Conservation (phyloP, 2,888 invertebrate species). For the Nasonia oneida region DNA sequence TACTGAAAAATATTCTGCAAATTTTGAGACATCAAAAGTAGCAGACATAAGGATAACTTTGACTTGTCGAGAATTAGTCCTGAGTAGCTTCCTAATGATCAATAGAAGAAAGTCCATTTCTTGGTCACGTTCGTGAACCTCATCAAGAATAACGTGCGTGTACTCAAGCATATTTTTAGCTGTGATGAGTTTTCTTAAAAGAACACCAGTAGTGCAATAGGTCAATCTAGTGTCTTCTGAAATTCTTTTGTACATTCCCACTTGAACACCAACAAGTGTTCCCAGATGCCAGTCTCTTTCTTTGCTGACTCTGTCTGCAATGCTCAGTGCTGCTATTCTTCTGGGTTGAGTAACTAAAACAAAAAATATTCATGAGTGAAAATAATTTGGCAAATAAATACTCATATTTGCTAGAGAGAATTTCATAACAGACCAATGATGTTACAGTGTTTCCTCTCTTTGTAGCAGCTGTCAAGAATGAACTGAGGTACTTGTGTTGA, state of each 20-base stretch:
- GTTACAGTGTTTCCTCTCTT: slow-evolving; percentile 86
- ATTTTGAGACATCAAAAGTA: slow-evolving; percentile 88
- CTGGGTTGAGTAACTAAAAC: slow-evolving; percentile 92
- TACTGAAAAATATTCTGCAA: slow-evolving; percentile 85
- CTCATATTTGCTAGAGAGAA: slow-evolving; percentile 11
- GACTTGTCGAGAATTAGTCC: slow-evolving; percentile 84
- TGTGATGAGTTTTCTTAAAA: slow-evolving; percentile 88
- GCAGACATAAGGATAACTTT: slow-evolving; percentile 96
- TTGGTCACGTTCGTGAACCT: slow-evolving; percentile 95
- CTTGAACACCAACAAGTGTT: slow-evolving; percentile 93
- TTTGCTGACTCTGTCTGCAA: slow-evolving; percentile 90
- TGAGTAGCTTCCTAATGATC: slow-evolving; percentile 88
- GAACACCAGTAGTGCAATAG: slow-evolving; percentile 94
- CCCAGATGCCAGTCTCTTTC: slow-evolving; percentile 93
- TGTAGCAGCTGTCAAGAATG: slow-evolving; percentile 89
- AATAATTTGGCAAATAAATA: background rate
- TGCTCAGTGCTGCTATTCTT: slow-evolving; percentile 94
- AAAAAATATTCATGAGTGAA: background rate
- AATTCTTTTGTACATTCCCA: slow-evolving; percentile 84
- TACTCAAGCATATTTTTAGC: slow-evolving; percentile 87
- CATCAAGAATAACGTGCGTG: slow-evolving; percentile 95
- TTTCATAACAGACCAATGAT: slow-evolving; percentile 81
- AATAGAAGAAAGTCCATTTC: slow-evolving; percentile 95
- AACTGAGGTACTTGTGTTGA: slow-evolving; percentile 94
- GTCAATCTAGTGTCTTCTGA: slow-evolving; percentile 87